Conservation (phyloP, 1,140 invertebrate genomes). For the Ctenoplectra terminalis region DNA sequence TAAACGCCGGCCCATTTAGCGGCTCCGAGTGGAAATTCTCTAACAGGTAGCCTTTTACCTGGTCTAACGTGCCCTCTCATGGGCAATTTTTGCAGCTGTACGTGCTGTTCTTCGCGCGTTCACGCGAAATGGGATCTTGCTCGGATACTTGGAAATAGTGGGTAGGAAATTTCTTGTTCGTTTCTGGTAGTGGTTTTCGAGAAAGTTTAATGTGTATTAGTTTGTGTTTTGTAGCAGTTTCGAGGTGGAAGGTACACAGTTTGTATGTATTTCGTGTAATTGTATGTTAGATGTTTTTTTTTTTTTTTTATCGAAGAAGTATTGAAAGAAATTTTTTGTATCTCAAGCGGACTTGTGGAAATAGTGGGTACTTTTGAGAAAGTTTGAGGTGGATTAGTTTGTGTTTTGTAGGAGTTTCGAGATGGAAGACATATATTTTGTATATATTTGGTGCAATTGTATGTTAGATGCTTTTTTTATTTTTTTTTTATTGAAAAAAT, state of each 20-base stretch:
- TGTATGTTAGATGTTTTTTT: too few relatives aligned
- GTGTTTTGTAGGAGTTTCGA: too few relatives aligned
- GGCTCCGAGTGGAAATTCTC: background rate
- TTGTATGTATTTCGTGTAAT: too few relatives aligned
- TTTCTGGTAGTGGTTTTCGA: background rate
- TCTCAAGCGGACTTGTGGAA: too few relatives aligned
- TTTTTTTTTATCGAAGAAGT: too few relatives aligned
- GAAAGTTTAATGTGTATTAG: background rate
- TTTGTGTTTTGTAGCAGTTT: background rate
- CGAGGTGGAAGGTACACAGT: background rate
- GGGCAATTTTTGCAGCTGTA: background rate
- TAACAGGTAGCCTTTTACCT: constrained; percentile 29
- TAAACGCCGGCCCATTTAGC: background rate
- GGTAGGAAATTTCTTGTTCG: background rate
- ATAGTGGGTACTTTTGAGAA: too few relatives aligned
- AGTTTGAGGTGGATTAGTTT: too few relatives aligned
- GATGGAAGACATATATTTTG: too few relatives aligned
- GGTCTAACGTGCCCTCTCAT: background rate
- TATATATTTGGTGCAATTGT: too few relatives aligned
- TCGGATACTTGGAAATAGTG: background rate
- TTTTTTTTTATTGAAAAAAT: too few relatives aligned
- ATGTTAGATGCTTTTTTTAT: too few relatives aligned
- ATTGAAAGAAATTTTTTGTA: too few relatives aligned
- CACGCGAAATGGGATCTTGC: background rate
- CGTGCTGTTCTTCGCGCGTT: background rate